phyloP scores from a whole-genome alignment of 2,797 vertebrate genomes.

The Peromyscus attwateri region DNA sequence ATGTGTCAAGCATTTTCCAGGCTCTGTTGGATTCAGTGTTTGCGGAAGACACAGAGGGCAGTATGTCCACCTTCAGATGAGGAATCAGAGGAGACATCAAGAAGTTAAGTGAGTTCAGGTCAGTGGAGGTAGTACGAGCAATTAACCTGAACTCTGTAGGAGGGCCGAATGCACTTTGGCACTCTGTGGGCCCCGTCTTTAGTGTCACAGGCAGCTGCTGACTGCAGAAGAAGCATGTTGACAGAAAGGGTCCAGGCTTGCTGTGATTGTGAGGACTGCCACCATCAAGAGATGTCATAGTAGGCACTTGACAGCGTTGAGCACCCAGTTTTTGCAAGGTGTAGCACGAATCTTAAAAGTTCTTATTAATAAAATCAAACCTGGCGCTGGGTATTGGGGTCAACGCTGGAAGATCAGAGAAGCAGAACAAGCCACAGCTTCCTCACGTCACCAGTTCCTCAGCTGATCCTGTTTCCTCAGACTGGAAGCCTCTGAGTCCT shows the following conservation, averaged over 20 bases:
- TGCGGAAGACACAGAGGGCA: not conserved
- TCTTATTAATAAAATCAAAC: no score
- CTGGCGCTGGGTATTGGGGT: no score
- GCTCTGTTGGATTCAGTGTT: not conserved
- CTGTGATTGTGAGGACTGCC: not conserved
- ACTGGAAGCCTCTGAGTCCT: no score
- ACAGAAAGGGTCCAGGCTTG: not conserved
- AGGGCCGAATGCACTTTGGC: not conserved
- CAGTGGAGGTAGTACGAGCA: not conserved
- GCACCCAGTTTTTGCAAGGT: not conserved
- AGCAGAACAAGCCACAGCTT: no score
- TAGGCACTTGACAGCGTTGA: not conserved
- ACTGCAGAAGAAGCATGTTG: not conserved
- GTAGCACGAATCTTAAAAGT: no score
- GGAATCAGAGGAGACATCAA: not conserved
- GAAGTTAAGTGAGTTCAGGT: not conserved
- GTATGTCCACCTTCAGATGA: not conserved
- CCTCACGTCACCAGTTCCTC: no score
- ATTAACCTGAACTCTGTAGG: not conserved
- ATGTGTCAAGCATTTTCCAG: not conserved
- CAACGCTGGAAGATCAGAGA: no score
- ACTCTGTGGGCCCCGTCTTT: rapidly evolving
- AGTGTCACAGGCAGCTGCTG: not conserved
- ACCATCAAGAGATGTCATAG: not conserved
- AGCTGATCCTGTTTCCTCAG: no score